Evolutionary conservation across 2,797 vertebrate genomes (phyloP), one percentile per base, ranked within the genome.

Genomic region (Neoniphon sammara): DNA sequence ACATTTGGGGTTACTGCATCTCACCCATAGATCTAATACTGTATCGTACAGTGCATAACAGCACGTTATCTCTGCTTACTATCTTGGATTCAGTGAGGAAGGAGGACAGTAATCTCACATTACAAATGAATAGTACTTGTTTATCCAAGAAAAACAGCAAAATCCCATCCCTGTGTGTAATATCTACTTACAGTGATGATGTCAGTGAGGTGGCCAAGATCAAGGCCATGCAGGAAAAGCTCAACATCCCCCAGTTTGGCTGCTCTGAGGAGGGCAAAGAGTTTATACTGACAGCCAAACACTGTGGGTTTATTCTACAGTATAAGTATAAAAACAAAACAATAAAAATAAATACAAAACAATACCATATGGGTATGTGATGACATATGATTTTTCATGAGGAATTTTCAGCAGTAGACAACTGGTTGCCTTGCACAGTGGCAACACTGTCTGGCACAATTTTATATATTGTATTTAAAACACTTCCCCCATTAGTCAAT

Each of bases 151-250:
- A 3, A 31, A n/a, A n/a, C n/a, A n/a, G n/a, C 6, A 0, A 31
- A 39, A 31, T 57, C 7, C 11, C 36, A 27, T 34, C 53, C 18
- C 30, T 50, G 31, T 75, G 46, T 42, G 59, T 2, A 39, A 10
- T 18, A 0, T 8, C 5, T 73, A 82, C 93, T 92, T 70, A 94
- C 93, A 54, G 70, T 63, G 78, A 99, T 80, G 71, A 95, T 81
- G 77, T 95, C 94, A 47, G 84, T 66, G 70, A 98, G 86, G 81
- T 96, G 86, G 81, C 94, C 94, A 66, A 99, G 94, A 71, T 92
- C 93, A 58, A 99, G 92, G 42, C 97, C 97, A 57, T 96, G 94
- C 42, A 99, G 95, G 90, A 99, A 92, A 66, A 99, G 88, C 81
- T 96, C 94, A 59, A 97, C 66, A 59, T 95, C 97, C 89, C 93